Percentiles rank a stretch among this genome's conserved stretches.
These are phyloP conservation scores for Struthidea cinerea DNA, from an alignment of 2,113 vertebrate genomes.

Conservation along the genomic window DNA sequence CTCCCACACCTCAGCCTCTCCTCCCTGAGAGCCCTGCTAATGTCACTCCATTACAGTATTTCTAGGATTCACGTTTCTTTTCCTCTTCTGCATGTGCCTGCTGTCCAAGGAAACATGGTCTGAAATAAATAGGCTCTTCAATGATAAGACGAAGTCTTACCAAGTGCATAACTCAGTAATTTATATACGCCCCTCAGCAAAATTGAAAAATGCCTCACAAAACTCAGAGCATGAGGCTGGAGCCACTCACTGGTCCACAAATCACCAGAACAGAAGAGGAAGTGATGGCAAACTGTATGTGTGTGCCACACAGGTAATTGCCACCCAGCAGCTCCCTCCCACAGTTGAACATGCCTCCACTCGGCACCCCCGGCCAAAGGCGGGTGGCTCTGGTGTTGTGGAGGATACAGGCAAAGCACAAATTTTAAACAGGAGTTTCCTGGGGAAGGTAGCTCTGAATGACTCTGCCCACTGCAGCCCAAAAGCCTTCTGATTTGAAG, in stretches of 20 bases:
- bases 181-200: background rate
- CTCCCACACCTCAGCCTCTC: background rate
- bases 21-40: background rate
- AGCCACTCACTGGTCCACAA: background rate
- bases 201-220: background rate
- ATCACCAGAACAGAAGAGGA: background rate
- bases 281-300: background rate
- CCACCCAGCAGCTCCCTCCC: background rate
- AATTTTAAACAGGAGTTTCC: background rate
- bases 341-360: fast-evolving
- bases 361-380: fast-evolving
- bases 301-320: background rate
- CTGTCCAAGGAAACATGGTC: background rate
- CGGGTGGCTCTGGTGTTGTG: background rate
- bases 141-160: background rate
- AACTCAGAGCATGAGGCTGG: background rate
- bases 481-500: background rate
- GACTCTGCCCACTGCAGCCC: background rate
- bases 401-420: background rate
- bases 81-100: background rate
- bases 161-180: background rate
- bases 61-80: background rate
- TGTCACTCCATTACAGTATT: background rate
- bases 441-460: background rate
- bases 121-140: background rate